Percentiles rank a stretch among this genome's conserved stretches.
phyloP scores from a whole-genome alignment of 2,888 invertebrate species.

The Cantharis nigra region DNA sequence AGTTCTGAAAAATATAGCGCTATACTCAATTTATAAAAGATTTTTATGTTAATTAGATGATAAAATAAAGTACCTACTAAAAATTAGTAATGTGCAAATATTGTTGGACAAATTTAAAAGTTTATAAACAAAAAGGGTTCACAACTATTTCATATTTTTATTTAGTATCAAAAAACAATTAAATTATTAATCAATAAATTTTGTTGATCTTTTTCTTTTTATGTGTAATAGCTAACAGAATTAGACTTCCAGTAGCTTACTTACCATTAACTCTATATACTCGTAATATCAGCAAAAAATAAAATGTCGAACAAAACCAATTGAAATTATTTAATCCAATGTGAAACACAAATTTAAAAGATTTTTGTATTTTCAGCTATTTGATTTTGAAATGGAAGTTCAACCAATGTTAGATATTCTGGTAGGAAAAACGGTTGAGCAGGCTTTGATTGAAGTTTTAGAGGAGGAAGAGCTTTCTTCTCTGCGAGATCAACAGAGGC shows the following conservation, averaged over 20 bases:
- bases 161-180: too few relatives aligned
- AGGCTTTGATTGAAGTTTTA: constrained; percentile 85
- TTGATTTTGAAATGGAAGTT: constrained; percentile 91
- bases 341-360: neutral
- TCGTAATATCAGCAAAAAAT: too few relatives aligned
- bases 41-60: neutral
- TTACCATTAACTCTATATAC: too few relatives aligned
- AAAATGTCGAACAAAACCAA: too few relatives aligned
- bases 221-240: too few relatives aligned
- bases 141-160: too few relatives aligned
- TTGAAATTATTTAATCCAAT: too few relatives aligned
- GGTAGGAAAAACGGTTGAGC: constrained; percentile 88
- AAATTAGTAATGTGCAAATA: neutral
- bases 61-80: too few relatives aligned
- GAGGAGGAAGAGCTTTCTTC: constrained; percentile 91
- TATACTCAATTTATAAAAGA: neutral
- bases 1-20: neutral
- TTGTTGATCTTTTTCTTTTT: too few relatives aligned
- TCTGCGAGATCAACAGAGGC: constrained; percentile 77
- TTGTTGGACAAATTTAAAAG: neutral
- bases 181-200: too few relatives aligned
- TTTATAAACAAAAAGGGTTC: too few relatives aligned
- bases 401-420: constrained; percentile 87
- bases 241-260: too few relatives aligned
- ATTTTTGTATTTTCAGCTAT: constrained; percentile 62